Percentiles rank a stretch among this genome's conserved stretches.
These are phyloP conservation scores for Amiota minor DNA, from an alignment of 2,888 invertebrate species.

Conservation along the genomic window DNA sequence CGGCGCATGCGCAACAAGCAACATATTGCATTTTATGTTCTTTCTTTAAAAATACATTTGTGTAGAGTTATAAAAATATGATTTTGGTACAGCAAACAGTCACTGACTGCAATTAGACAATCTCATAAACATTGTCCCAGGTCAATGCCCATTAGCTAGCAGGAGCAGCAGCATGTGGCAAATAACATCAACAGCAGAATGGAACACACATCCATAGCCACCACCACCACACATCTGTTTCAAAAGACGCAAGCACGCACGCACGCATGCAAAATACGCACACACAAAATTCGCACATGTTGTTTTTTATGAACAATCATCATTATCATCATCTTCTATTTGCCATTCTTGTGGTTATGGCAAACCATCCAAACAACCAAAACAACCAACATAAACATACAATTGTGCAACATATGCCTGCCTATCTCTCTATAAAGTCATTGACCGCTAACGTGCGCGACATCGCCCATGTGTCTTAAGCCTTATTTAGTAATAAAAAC, in stretches of 20 bases:
- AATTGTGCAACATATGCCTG: background rate
- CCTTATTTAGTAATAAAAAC: too few species aligned
- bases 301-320: conserved; percentile 23
- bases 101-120: conserved; percentile 20
- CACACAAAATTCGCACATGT: conserved; percentile 53
- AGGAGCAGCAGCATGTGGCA: conserved; percentile 51
- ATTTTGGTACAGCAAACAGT: conserved; percentile 17
- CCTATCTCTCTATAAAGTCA: background rate
- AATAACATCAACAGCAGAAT: conserved; percentile 4
- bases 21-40: too few species aligned
- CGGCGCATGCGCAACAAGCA: conserved; percentile 10
- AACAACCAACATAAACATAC: background rate
- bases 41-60: background rate
- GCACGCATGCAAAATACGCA: background rate
- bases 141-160: conserved; percentile 45
- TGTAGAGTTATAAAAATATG: background rate
- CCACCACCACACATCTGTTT: conserved; percentile 18
- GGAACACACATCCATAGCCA: conserved; percentile 20
- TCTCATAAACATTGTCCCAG: conserved; percentile 47
- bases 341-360: conserved; percentile 11
- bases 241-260: conserved; percentile 46
- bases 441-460: background rate
- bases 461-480: too few species aligned
- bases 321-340: background rate
- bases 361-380: too few species aligned